These are phyloP conservation scores for Drosophila nebulosa DNA, from an alignment of 1,140 invertebrate species.

Conservation along the genomic window DNA sequence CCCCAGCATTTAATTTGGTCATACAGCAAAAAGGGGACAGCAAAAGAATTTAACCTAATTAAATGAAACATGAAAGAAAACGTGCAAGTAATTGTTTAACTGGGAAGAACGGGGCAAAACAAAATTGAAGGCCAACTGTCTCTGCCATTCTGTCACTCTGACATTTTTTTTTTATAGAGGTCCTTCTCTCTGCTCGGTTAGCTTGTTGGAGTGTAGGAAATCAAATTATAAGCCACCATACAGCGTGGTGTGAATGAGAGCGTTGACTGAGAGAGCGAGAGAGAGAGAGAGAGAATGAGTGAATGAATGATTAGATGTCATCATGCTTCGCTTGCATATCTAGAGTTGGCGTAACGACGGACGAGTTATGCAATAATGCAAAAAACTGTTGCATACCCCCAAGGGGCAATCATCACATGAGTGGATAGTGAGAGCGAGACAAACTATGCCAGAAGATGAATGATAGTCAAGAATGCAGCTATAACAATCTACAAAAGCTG, in stretches of 20 bases:
- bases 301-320: slow-evolving; percentile 8
- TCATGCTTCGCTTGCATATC: slow-evolving; percentile 23
- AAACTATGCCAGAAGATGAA: background rate
- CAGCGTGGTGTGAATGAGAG: slow-evolving; percentile 6
- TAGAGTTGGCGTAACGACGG: slow-evolving; percentile 27
- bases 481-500: background rate
- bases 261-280: too few species aligned
- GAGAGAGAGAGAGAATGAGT: too few species aligned
- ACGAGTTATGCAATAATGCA: slow-evolving; percentile 49
- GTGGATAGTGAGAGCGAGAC: background rate
- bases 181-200: too few species aligned
- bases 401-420: background rate
- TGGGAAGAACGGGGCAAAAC: slow-evolving; percentile 13
- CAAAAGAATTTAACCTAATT: slow-evolving; percentile 47
- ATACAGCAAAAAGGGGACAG: background rate
- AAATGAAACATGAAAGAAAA: slow-evolving; percentile 30
- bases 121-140: slow-evolving; percentile 46
- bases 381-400: slow-evolving; percentile 53
- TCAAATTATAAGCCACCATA: slow-evolving; percentile 7
- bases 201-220: background rate
- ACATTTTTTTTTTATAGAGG: background rate
- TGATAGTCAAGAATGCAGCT: background rate
- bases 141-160: too few species aligned
- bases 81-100: slow-evolving; percentile 24
- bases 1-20: slow-evolving; percentile 27